Evolutionary conservation across 2,797 vertebrate genomes (phyloP), one percentile per base, ranked within the genome.

Genomic region (Cephalopachus bancanus): DNA sequence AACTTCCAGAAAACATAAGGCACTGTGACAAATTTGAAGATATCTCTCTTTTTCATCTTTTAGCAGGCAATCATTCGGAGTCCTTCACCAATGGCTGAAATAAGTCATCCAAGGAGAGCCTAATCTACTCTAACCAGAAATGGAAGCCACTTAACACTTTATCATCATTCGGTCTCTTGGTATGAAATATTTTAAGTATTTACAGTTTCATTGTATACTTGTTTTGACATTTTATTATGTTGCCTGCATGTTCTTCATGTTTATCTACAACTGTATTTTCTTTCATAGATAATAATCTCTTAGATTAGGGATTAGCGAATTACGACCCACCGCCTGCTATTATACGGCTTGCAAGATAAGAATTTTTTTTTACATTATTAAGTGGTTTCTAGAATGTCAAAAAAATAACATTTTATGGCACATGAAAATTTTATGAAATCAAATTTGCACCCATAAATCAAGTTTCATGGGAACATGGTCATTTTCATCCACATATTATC

Each of bases 191-290:
- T 84, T 91, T 83, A 92, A 76, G 62, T 69, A 59, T 71, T 89
- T 93, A 51, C 1, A 15, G 17, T 78, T 93, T 79, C 62, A 26
- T 65, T 84, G 71, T 62, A 83, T 62, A 62, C 59, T 78, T 55
- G 64, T 30, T 88, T 93, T 83, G 81, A 57, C 69, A 94, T 90
- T 94, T 94, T 87, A 57, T 89, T 79, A 67, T 74, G 30, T 81
- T 94, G 19, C 20, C 69, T n/a, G 7, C 12, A 44, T 53, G 12
- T 57, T 59, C 44, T 76, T 91, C 53, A 44, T 30, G 62, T 49
- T 71, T 26, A 78, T 62, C 8, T 55, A 67, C n/a, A 65, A 53
- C 65, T 74, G 2, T 78, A 33, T 67, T 80, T 69, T 96, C 28
- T 91, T 89, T 89, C 19, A 59, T 44, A 6, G 19, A 62, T 44